Evolutionary conservation across 1,140 invertebrate species (phyloP).

Genomic region (Monochamus saltuarius): DNA sequence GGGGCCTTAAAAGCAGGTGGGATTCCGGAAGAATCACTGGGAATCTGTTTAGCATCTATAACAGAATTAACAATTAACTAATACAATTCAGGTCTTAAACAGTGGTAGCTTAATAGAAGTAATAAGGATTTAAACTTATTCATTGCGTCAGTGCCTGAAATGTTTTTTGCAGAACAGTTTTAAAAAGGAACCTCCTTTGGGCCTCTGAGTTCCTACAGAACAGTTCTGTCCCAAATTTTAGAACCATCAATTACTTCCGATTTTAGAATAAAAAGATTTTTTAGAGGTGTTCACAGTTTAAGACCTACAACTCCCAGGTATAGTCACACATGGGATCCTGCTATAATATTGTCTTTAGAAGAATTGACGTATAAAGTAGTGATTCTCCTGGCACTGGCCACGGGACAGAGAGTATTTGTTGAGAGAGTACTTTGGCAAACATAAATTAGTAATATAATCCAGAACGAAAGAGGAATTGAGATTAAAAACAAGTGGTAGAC

Average conservation of each 20-base stretch:
- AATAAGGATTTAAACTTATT: neutral
- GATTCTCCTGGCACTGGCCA: neutral
- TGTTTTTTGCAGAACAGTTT: neutral
- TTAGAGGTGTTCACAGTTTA: slow-evolving; percentile 3
- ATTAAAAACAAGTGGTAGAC: neutral
- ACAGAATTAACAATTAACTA: neutral
- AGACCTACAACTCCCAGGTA: neutral
- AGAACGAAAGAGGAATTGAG: neutral
- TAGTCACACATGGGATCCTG: neutral
- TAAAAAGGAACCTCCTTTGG: neutral
- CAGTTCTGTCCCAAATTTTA: neutral
- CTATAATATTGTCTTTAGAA: neutral
- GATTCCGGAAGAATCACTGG: neutral
- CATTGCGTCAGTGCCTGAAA: neutral
- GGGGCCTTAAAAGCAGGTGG: neutral
- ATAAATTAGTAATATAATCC: slow-evolving; percentile 4
- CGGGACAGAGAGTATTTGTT: neutral
- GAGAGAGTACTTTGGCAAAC: slow-evolving; percentile 5
- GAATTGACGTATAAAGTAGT: slow-evolving; percentile 2
- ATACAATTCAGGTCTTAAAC: too few relatives aligned
- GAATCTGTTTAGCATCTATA: neutral
- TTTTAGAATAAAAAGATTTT: slow-evolving; percentile 1
- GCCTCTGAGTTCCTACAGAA: neutral
- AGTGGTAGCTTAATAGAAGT: too few relatives aligned
- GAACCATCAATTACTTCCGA: neutral